Conservation (phyloP, 2,797 vertebrate genomes). For the Luscinia megarhynchos region DNA sequence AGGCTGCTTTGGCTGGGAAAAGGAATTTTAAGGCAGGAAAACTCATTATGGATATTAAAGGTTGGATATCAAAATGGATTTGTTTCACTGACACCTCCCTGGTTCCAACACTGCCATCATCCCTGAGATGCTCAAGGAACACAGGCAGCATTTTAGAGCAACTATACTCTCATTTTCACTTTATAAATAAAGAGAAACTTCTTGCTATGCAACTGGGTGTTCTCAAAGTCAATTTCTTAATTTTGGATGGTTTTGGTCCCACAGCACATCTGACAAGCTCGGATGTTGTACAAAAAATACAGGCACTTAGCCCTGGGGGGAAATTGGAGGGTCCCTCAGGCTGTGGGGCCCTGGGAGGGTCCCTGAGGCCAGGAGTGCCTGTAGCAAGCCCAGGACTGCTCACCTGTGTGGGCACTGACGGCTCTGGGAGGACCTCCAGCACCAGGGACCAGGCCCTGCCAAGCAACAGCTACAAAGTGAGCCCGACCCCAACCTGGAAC, state of each 20-base stretch:
- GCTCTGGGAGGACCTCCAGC: background rate
- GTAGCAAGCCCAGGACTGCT: no score
- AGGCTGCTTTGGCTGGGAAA: background rate
- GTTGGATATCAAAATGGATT: background rate
- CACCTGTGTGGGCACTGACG: background rate
- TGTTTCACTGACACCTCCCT: background rate
- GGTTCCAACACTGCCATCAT: background rate
- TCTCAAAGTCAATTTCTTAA: background rate
- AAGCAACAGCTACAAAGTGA: background rate
- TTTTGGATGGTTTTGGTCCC: background rate
- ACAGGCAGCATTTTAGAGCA: background rate
- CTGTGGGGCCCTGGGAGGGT: background rate
- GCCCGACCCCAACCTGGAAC: accelerated
- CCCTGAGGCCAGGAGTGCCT: no score
- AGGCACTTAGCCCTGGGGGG: no score
- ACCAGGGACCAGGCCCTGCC: no score
- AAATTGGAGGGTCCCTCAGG: accelerated
- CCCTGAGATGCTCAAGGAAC: background rate
- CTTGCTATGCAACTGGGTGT: background rate
- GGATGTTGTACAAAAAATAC: accelerated
- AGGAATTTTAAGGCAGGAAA: background rate
- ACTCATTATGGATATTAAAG: background rate
- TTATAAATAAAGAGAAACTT: background rate
- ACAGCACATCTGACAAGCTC: background rate
- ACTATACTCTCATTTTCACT: no score